Evolutionary conservation across 2,888 invertebrate genomes (phyloP).

Genomic region (Pollenia labialis): DNA sequence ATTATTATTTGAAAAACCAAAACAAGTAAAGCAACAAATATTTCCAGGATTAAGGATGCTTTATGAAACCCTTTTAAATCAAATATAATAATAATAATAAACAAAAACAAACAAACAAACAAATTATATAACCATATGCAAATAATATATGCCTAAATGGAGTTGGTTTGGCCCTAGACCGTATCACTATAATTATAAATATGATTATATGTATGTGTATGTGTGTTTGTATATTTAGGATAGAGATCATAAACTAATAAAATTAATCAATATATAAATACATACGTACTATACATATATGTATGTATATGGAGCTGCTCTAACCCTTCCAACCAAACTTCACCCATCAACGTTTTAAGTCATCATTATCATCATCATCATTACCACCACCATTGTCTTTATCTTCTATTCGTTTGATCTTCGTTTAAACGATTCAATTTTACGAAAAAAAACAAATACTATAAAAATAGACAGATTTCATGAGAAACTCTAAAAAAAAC

Average conservation of each 20-base stretch:
- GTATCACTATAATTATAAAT: conserved; percentile 5
- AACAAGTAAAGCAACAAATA: background rate
- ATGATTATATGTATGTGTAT: conserved; percentile 46
- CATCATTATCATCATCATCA: conserved; percentile 63
- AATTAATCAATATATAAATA: conserved; percentile 21
- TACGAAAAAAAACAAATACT: conserved; percentile 10
- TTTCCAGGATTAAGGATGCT: conserved; percentile 37
- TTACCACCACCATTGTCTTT: conserved; percentile 65
- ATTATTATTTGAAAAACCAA: background rate
- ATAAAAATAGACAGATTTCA: conserved; percentile 25
- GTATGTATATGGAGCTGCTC: conserved; percentile 54
- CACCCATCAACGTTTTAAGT: conserved; percentile 55
- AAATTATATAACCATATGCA: background rate
- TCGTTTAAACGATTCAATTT: conserved; percentile 33
- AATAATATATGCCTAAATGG: background rate
- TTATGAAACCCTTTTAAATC: conserved; percentile 1
- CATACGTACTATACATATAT: too few relatives aligned
- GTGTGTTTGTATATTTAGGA: conserved; percentile 53
- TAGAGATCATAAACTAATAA: conserved; percentile 40
- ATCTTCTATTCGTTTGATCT: conserved; percentile 55
- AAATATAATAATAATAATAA: background rate
- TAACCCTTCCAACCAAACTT: conserved; percentile 49
- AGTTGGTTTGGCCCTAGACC: conserved; percentile 25
- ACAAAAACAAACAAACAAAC: background rate
- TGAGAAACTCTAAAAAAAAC: conserved; percentile 20